Base-by-base conservation (phyloP, 1,140 invertebrate genomes). In the Parapsyche elsis region DNA sequence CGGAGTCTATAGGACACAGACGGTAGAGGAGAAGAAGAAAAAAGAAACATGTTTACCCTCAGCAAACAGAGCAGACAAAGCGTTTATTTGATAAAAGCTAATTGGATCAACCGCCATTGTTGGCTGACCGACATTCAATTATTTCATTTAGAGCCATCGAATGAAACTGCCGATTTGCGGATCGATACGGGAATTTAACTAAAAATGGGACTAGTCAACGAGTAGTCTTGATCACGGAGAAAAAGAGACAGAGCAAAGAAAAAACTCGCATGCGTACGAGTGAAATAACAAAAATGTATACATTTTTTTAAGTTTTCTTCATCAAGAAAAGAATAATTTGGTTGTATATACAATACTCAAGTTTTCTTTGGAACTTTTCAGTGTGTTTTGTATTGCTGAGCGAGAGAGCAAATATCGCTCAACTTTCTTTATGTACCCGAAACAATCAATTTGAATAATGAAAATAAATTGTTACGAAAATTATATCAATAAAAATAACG, bases 1-100 rank as follows among this genome's bases (percentile, higher is more conserved):
- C 74, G 7, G 30, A 61, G 24, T 7, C 57, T 21, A 19, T 21
- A 38, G 30, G 30, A 61, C 57, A 19, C 57, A 21, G 21, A 67
- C 14, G 9, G 64, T 21, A 26, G 64, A 30, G 24, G n/a, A 24
- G 12, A 67, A 30, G 19, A 30, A 30, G 64, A 23, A 67, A 26
- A 67, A 30, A 77, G 75, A 64, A 64, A 64, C 75, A 77, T 77
- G 75, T 64, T 77, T 77, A 45, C 75, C 30, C 12, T 23, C 12
- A 64, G 61, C 75, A 77, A 77, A 67, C 75, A 77, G 75, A 77
- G 26, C 75, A 67, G 75, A 77, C 75, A 77, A 77, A 77, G 75
- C 75, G 53, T 77, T 77, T 64, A 77, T 77, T 77, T 30, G 75
- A 77, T 77, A 77, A 77, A 77, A 64, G 75, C 75, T 77, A 77